Evolutionary conservation across 2,113 vertebrate species (phyloP), one percentile per base, ranked within the genome.

Genomic region (Xiphophorus couchianus): DNA sequence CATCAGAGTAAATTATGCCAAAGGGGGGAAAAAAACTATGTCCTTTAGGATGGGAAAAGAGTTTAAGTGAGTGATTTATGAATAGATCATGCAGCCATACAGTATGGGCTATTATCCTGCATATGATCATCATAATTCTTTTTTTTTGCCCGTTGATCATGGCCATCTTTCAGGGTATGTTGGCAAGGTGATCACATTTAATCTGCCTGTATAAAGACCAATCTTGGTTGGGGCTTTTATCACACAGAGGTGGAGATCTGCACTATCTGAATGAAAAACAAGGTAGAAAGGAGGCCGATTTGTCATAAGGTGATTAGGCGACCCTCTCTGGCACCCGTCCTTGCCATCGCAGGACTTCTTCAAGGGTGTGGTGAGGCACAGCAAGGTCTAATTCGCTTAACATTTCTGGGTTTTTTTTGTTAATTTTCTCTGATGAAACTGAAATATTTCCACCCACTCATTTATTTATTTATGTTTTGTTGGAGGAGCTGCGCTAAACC

Each of bases 191-290:
- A 92, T 92, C 84, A 83, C 86, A 90, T 90, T 89, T 89, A 91
- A 91, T 90, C 90, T 88, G 74, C 73, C 79, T 80, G 73, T 82
- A 83, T 86, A 86, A 89, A 89, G 86, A 86, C 82, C 80, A 88
- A 81, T 90, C 81, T 80, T 76, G 74, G 75, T 81, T 86, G 90
- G 82, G 85, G 90, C 84, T 90, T 89, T 90, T 85, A 91, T 91
- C 90, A 90, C 87, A 88, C 85, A 80, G 83, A 77, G 82, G 85
- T 79, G 80, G 82, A 84, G 81, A 78, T 63, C 65, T 83, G 86
- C 89, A 91, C 90, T 91, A 93, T 86, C 90, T 84, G 86, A 89
- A 93, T 92, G 90, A 91, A 90, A 92, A 93, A 91, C 82, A 91
- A 90, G 89, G 79, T 25, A 75, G 64, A 83, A 81, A 90, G 80